Evolutionary conservation across 2,888 invertebrate species (phyloP).

Genomic region (Myathropa florea): DNA sequence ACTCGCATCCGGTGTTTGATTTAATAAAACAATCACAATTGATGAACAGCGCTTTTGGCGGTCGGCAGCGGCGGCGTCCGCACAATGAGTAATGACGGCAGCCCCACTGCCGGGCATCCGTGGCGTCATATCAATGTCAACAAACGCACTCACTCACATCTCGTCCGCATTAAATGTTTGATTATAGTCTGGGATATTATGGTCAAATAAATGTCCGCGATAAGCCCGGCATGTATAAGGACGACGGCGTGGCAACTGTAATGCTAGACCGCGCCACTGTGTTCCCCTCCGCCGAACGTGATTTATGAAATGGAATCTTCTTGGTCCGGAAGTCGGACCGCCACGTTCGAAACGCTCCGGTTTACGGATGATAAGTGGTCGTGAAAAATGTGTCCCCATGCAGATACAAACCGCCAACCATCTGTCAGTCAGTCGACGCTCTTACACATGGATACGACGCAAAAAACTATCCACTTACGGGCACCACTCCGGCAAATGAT

Average conservation of each 20-base stretch:
- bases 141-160: constrained; percentile 12
- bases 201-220: constrained; percentile 67
- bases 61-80: background rate
- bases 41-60: constrained; percentile 47
- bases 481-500: constrained; percentile 62
- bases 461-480: constrained; percentile 58
- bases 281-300: constrained; percentile 23
- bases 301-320: constrained; percentile 37
- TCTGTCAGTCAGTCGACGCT: constrained; percentile 63
- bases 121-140: constrained; percentile 54
- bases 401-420: constrained; percentile 67
- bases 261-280: background rate
- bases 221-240: constrained; percentile 18
- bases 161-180: constrained; percentile 48
- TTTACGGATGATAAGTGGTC: constrained; percentile 62
- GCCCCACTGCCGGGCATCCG: background rate
- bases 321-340: constrained; percentile 16
- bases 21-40: constrained; percentile 62
- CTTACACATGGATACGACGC: constrained; percentile 25
- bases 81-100: constrained; percentile 15
- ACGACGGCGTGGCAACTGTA: background rate
- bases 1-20: constrained; percentile 58
- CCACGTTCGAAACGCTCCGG: constrained; percentile 33
- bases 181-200: constrained; percentile 62
- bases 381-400: constrained; percentile 64